These are phyloP conservation scores for Stylophora pistillata DNA, from an alignment of 64 coral and sea anemone species.

Conservation along the genomic window DNA sequence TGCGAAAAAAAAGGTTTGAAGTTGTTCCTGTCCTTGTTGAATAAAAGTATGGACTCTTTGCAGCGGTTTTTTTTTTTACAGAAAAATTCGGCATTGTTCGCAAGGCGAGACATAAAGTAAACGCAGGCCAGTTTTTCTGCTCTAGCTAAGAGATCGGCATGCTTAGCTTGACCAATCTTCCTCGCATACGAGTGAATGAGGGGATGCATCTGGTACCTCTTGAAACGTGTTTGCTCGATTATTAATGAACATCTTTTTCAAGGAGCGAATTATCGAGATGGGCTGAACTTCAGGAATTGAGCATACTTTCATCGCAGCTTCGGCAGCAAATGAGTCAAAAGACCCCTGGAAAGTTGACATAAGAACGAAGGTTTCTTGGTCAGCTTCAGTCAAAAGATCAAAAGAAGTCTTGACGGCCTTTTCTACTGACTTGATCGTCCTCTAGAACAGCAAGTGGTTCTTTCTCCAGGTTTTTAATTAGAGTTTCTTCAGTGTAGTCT, in stretches of 20 bases:
- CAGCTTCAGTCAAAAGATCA: background rate
- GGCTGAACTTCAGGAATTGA: no score
- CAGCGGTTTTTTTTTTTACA: slow-evolving; percentile 47
- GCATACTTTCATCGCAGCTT: no score
- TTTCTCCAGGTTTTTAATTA: slow-evolving; percentile 1
- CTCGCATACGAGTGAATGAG: slow-evolving; percentile 42
- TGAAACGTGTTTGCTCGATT: background rate
- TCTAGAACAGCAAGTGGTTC: slow-evolving; percentile 6
- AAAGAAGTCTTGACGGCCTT: slow-evolving; percentile 27
- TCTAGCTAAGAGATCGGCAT: background rate
- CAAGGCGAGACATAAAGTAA: slow-evolving; percentile 16
- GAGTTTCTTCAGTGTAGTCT: slow-evolving; percentile 5
- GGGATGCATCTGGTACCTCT: slow-evolving; percentile 35
- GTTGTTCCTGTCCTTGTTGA: slow-evolving; percentile 44
- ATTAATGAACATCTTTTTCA: slow-evolving; percentile 39
- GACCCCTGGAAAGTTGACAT: no score
- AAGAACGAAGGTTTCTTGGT: no score
- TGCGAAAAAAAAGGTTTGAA: slow-evolving; percentile 15
- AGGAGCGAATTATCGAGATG: slow-evolving; percentile 13
- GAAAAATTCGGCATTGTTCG: background rate
- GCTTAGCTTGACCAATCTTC: background rate
- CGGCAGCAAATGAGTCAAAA: no score
- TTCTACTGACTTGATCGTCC: slow-evolving; percentile 1
- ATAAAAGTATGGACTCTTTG: slow-evolving; percentile 41
- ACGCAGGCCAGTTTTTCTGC: slow-evolving; percentile 4